phyloP scores from a whole-genome alignment of 2,797 vertebrate species.

The Holocentrus rufus region DNA sequence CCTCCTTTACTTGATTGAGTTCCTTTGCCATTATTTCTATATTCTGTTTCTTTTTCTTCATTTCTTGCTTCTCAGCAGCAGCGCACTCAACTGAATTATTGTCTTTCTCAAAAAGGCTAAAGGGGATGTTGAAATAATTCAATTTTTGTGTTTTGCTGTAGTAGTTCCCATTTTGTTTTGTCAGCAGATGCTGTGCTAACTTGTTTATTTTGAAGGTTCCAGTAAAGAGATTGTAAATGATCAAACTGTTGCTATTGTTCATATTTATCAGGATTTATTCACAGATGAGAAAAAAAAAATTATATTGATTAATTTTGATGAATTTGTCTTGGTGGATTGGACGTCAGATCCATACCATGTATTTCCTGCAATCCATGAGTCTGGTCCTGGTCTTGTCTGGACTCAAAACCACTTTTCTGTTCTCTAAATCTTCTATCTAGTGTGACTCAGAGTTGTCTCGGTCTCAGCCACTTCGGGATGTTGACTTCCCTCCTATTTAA shows the following conservation, averaged over 20 bases:
- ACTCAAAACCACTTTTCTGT: no score
- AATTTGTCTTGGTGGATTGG: neutral
- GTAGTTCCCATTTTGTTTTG: neutral
- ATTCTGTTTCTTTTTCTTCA: neutral
- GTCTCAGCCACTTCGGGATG: no score
- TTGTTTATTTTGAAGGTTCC: neutral
- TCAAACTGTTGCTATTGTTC: neutral
- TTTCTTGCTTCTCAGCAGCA: slow-evolving; percentile 3
- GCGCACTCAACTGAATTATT: neutral
- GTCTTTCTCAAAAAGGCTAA: neutral
- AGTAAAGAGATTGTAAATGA: neutral
- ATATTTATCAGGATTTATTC: neutral
- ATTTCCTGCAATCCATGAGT: neutral
- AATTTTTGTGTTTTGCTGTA: slow-evolving; percentile 4
- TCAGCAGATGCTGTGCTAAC: neutral
- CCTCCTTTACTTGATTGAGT: slow-evolving; percentile 7
- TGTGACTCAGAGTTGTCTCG: no score
- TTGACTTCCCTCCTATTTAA: no score
- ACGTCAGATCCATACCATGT: neutral
- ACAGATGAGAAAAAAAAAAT: neutral
- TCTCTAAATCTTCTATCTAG: no score
- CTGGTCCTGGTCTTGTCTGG: no score
- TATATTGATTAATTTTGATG: neutral
- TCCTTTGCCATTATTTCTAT: slow-evolving; percentile 1
- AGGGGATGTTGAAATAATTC: slow-evolving; percentile 4